These are phyloP conservation scores for Ricordea florida DNA, from an alignment of 92 coral and sea anemone genomes.

Conservation along the genomic window DNA sequence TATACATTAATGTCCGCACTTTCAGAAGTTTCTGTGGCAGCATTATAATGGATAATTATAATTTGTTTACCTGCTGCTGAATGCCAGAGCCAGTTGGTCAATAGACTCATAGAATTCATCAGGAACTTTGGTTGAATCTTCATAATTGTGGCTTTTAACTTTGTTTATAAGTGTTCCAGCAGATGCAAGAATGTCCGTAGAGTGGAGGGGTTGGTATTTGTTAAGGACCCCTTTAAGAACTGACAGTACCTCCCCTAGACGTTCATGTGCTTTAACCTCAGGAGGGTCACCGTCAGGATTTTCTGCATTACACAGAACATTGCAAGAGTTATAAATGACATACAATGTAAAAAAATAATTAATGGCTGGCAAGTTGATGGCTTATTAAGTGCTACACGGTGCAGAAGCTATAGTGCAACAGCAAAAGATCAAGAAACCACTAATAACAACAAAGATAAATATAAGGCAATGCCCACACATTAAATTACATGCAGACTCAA, in stretches of 20 bases:
- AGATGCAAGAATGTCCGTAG: constrained; percentile 93
- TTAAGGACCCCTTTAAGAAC: constrained; percentile 91
- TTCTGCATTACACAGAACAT: constrained; percentile 40
- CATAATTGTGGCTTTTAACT: constrained; percentile 90
- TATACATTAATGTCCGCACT: no score
- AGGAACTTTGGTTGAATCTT: constrained; percentile 71
- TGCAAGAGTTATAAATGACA: no score
- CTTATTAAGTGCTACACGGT: background rate
- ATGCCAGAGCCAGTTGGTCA: constrained; percentile 95
- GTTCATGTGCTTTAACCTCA: constrained; percentile 90
- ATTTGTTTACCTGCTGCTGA: constrained; percentile 88
- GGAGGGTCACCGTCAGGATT: constrained; percentile 73
- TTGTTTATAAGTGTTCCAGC: constrained; percentile 91
- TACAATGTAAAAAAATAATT: background rate
- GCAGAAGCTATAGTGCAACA: no score
- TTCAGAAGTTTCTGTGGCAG: no score
- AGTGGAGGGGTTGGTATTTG: constrained; percentile 81
- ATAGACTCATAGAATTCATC: constrained; percentile 98
- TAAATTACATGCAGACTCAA: background rate
- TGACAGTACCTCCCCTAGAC: constrained; percentile 91
- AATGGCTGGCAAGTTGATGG: background rate
- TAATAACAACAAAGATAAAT: background rate
- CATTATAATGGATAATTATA: no score
- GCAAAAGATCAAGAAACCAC: no score
- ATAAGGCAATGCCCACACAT: background rate